Percentiles rank a stretch among this genome's conserved stretches.
Conservation (phyloP, 2,113 vertebrate species). For the Myotis davidii region DNA sequence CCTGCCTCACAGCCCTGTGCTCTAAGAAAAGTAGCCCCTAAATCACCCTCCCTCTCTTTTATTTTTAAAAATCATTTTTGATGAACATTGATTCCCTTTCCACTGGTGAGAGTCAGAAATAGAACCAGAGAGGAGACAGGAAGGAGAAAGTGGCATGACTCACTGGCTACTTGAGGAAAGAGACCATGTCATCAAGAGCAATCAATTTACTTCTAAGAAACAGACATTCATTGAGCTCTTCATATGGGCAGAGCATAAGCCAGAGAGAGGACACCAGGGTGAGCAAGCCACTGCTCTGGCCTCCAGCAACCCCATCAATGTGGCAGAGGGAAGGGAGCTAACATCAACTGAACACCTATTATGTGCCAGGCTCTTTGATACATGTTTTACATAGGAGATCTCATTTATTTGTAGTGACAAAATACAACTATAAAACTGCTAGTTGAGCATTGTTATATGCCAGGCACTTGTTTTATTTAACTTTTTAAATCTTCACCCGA, state of each 20-base stretch:
- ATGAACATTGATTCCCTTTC: slow-evolving; percentile 70
- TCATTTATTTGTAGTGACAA: slow-evolving; percentile 33
- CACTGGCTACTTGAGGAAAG: slow-evolving; percentile 67
- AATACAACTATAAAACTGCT: slow-evolving; percentile 34
- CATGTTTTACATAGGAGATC: neutral
- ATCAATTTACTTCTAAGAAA: slow-evolving; percentile 46
- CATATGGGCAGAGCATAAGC: neutral
- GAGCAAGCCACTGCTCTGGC: neutral
- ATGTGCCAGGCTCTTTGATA: neutral
- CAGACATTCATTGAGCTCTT: slow-evolving; percentile 48
- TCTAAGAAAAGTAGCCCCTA: slow-evolving; percentile 37
- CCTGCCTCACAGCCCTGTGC: neutral
- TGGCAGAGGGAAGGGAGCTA: neutral
- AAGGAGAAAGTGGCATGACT: slow-evolving; percentile 70
- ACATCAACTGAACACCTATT: neutral
- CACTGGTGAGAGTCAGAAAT: slow-evolving; percentile 73
- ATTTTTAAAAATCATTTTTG: slow-evolving; percentile 75
- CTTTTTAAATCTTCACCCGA: neutral
- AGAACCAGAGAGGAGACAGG: slow-evolving; percentile 73
- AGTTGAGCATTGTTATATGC: neutral
- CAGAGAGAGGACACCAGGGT: neutral
- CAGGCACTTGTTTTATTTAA: slow-evolving; percentile 7
- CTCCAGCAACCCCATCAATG: neutral
- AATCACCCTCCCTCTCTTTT: slow-evolving; percentile 53
- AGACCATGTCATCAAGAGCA: slow-evolving; percentile 58